Base-by-base conservation (phyloP, 2,888 invertebrate species). In the Diaprepes abbreviatus region DNA sequence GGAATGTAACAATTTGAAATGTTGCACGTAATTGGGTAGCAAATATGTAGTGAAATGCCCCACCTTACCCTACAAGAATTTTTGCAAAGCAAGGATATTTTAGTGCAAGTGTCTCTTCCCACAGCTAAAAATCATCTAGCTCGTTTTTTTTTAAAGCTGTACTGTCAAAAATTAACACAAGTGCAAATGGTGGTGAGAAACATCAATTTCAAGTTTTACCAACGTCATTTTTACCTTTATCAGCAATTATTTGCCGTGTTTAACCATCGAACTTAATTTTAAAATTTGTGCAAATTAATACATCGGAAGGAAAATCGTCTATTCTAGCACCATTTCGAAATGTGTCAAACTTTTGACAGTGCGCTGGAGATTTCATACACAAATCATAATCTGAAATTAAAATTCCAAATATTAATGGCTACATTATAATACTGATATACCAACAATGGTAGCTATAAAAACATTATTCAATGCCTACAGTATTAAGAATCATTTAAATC, bases 161-260 rank as follows among this genome's bases (percentile, higher is more conserved):
- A 43, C 67, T 62, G 67, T 62, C 67, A 67, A 67, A 54, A 54
- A 54, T 62, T 67, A 62, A 59, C 67, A 67, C 67, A 33, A 62
- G 67, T 67, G 67, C 67, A 60, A 63, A 67, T 62, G 62, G 57
- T 57, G 55, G 33, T 16, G 19, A 19, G 17, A 54, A 63, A 48
- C 54, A 54, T 16, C 21, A n/a, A 45, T 24, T 3, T 43, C 10
- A 45, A n/a, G 21, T 24, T 45, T 10, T 24, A 24, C 24, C 12
- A 24, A 45, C 12, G 6, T 45, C 6, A 3, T 16, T 10, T 50
- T 50, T 50, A 50, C 48, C 48, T 50, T 50, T 16, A 12, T 28
- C 16, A 2, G n/a, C n/a, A 45, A 43, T 24, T 12, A 7, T 21
- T 17, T 28, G 28, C 12, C 4, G 2, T 28, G 16, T 28, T 28